Evolutionary conservation across 2,888 invertebrate species (phyloP).

Genomic region (Alloscopus bannaensis): DNA sequence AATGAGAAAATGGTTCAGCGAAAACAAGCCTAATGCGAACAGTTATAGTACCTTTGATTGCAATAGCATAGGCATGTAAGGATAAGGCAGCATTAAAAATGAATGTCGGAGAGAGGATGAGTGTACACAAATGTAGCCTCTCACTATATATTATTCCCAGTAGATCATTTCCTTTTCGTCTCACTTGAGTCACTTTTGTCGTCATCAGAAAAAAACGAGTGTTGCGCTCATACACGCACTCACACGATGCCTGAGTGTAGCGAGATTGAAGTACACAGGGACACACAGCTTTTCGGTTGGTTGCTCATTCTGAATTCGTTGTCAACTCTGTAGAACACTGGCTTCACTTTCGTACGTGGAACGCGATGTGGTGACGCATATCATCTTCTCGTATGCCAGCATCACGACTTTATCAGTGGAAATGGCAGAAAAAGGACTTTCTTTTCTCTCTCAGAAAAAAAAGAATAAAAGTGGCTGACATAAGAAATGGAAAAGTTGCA

Average conservation of each 20-base stretch:
- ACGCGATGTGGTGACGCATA: neutral
- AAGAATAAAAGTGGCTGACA: conserved; percentile 19
- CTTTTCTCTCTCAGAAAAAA: conserved; percentile 12
- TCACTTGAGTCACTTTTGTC: conserved; percentile 36
- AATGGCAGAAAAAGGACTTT: conserved; percentile 7
- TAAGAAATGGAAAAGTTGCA: conserved; percentile 28
- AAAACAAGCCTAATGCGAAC: too few species aligned
- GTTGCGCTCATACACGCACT: neutral
- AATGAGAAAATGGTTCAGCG: too few species aligned
- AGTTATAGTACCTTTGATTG: too few species aligned
- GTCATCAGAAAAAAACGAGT: conserved; percentile 7
- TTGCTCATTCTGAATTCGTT: conserved; percentile 20
- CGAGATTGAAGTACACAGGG: too few species aligned
- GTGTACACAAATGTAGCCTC: neutral
- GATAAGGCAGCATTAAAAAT: too few species aligned
- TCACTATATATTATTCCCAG: conserved; percentile 30
- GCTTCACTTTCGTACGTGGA: too few species aligned
- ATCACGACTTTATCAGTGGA: conserved; percentile 17
- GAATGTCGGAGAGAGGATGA: neutral
- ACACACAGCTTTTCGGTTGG: conserved; percentile 34
- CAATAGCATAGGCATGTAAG: too few species aligned
- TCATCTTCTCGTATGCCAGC: neutral
- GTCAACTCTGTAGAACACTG: too few species aligned
- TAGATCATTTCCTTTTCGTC: conserved; percentile 38
- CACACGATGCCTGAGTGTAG: too few species aligned